Percentiles rank a stretch among this genome's conserved stretches.
Evolutionary conservation across 2,113 vertebrate species (phyloP).

Genomic region (Catagonus wagneri): DNA sequence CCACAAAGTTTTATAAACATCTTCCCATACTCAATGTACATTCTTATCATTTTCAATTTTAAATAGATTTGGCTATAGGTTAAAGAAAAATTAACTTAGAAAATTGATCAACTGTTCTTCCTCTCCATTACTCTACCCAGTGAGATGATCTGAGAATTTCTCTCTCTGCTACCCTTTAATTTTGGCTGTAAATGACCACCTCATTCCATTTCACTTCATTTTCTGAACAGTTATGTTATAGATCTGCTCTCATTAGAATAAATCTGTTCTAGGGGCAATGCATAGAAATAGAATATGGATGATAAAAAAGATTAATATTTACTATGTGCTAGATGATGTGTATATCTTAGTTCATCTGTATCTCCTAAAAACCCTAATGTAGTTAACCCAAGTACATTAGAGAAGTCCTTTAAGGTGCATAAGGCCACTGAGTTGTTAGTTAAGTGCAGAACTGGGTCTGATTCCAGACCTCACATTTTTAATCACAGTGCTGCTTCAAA

Average conservation of each 20-base stretch:
- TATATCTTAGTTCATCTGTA: neutral
- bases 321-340: neutral
- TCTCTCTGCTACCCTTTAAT: neutral
- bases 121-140: neutral
- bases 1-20: neutral
- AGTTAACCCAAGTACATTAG: neutral
- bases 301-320: constrained; percentile 44
- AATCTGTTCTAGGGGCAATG: neutral
- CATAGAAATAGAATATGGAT: neutral
- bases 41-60: neutral
- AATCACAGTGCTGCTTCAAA: constrained; percentile 23
- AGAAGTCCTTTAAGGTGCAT: constrained; percentile 14
- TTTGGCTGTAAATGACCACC: neutral
- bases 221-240: neutral
- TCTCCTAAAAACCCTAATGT: neutral
- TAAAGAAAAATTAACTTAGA: neutral
- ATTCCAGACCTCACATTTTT: neutral
- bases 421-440: constrained; percentile 19
- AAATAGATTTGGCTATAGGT: neutral
- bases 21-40: neutral
- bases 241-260: neutral
- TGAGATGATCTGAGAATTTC: neutral
- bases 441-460: neutral
- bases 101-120: neutral
- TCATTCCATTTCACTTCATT: neutral